Conservation (phyloP, 2,113 vertebrate species). For the Cephalopterus ornatus region DNA sequence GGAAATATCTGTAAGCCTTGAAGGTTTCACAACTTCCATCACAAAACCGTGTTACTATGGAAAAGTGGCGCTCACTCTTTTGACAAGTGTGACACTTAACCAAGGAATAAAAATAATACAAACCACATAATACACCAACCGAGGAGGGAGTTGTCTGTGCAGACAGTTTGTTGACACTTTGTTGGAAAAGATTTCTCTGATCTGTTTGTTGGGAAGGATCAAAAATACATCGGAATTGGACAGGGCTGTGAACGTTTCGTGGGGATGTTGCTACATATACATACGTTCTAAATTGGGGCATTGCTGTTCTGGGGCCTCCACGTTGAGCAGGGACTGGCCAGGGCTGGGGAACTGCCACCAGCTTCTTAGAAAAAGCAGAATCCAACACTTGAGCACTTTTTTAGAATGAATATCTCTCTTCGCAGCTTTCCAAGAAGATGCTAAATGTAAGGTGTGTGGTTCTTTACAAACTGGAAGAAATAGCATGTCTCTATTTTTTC, state of each 20-base stretch:
- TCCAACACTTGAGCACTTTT: not conserved
- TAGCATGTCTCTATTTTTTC: not conserved
- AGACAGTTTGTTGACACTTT: conserved; percentile 61
- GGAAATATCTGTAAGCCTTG: conserved; percentile 22
- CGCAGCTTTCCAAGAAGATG: not conserved
- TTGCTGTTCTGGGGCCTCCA: not conserved
- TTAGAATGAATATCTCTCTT: not conserved
- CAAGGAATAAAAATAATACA: conserved; percentile 43
- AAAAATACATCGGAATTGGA: not conserved
- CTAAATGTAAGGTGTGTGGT: not conserved
- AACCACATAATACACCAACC: not conserved
- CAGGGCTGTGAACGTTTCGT: not conserved
- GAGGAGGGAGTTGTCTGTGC: conserved; percentile 21
- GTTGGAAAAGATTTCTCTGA: conserved; percentile 52
- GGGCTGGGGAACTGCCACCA: not conserved
- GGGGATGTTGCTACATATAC: not conserved
- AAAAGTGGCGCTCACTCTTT: conserved; percentile 22
- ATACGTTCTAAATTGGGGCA: not conserved
- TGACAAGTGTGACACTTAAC: conserved; percentile 52
- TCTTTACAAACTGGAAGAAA: not conserved
- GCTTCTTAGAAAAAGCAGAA: not conserved
- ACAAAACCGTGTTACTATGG: conserved; percentile 29
- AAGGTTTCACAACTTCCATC: conserved; percentile 54
- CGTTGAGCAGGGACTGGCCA: not conserved
- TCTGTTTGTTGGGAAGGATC: conserved; percentile 2